phyloP scores from a whole-genome alignment of 2,797 vertebrate species.

The Takifugu ocellatus region DNA sequence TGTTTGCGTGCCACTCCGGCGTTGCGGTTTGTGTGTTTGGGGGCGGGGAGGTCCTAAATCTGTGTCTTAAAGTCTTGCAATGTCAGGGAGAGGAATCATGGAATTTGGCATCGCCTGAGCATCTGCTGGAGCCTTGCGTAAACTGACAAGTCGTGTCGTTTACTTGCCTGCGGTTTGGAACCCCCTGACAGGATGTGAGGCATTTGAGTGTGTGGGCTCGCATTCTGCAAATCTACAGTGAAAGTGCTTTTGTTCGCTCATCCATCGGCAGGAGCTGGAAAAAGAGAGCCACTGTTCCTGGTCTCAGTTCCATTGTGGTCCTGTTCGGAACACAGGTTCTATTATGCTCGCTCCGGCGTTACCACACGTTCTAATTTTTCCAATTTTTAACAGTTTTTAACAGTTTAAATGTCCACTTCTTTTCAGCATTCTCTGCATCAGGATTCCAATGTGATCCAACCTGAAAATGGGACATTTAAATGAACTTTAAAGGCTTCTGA shows the following conservation, averaged over 20 bases:
- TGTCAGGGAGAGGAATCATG: conserved; percentile 41
- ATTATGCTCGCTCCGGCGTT: conserved; percentile 8
- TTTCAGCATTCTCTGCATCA: conserved; percentile 5
- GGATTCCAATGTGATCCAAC: conserved; percentile 6
- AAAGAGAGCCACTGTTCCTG: conserved; percentile 32
- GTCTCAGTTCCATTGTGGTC: conserved; percentile 20
- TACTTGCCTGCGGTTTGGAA: conserved; percentile 41
- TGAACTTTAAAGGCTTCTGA: neutral
- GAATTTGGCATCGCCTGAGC: conserved; percentile 46
- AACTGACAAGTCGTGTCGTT: conserved; percentile 60
- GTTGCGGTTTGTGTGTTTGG: conserved; percentile 45
- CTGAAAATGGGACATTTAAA: too few relatives aligned
- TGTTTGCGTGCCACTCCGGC: conserved; percentile 60
- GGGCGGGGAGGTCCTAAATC: conserved; percentile 40
- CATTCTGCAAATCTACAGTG: conserved; percentile 32
- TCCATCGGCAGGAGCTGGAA: conserved; percentile 41
- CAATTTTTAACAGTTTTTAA: neutral
- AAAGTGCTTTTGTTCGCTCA: conserved; percentile 55
- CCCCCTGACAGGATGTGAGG: conserved; percentile 40
- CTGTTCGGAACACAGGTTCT: conserved; percentile 10
- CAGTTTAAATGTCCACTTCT: neutral
- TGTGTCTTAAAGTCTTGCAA: conserved; percentile 46
- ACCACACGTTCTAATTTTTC: neutral
- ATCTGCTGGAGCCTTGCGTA: conserved; percentile 44
- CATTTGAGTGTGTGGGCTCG: conserved; percentile 53